Conservation (phyloP, 1,140 invertebrate genomes). For the Manduca sexta region DNA sequence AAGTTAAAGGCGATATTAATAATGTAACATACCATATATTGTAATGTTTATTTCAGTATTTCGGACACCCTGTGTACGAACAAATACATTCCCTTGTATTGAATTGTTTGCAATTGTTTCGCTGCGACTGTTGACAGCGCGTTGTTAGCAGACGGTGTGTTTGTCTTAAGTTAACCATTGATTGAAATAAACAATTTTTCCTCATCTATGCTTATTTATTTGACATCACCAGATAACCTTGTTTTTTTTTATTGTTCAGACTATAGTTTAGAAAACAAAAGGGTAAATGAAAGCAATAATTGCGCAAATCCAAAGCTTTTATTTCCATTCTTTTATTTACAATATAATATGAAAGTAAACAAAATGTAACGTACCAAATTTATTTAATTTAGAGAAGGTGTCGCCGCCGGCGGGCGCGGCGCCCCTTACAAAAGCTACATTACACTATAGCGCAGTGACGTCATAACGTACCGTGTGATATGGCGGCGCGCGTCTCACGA, state of each 20-base stretch:
- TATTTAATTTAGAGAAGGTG: constrained; percentile 56
- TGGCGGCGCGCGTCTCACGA: constrained; percentile 26
- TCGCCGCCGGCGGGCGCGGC: constrained; percentile 5
- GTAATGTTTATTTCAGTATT: no score
- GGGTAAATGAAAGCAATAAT: constrained; percentile 17
- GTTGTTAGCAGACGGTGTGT: no score
- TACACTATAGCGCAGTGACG: constrained; percentile 39
- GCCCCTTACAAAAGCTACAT: constrained; percentile 59
- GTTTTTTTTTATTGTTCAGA: background rate
- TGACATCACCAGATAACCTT: background rate
- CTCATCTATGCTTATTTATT: no score
- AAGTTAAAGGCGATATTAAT: no score
- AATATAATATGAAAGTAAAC: constrained; percentile 71
- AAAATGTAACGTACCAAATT: constrained; percentile 67
- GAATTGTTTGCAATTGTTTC: no score
- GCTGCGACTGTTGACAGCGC: no score
- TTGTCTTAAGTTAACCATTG: no score
- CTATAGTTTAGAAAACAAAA: background rate
- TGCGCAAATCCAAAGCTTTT: constrained; percentile 70
- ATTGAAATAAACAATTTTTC: no score
- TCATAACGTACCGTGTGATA: constrained; percentile 39
- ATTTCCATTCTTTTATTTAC: constrained; percentile 59
- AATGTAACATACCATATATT: no score
- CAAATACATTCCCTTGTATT: no score
- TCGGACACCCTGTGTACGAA: no score